Base-by-base conservation (phyloP, 2,888 invertebrate genomes). In the Steinernema hermaphroditum region DNA sequence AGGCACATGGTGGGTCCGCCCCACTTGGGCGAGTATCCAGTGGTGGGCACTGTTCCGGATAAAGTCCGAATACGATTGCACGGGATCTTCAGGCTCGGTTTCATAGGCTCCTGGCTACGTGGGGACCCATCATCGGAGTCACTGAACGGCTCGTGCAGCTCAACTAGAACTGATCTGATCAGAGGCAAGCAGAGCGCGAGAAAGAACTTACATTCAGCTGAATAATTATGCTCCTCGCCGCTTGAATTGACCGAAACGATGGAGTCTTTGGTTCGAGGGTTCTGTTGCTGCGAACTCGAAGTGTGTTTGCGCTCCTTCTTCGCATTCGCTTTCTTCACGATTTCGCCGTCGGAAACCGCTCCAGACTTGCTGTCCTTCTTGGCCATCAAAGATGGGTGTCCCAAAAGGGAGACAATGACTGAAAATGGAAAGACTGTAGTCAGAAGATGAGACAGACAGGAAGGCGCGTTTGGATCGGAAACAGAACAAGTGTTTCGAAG, bases 1-100 rank as follows among this genome's bases (percentile, higher is more conserved):
- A 86, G 74, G 72, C 86, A 86, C 86, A 86, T 86, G 2, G 86
- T 86, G 2, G 86, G 86, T 1, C 86, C 86, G 34, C 86, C 86
- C 84, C 84, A 86, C 34, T 82, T 81, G 34, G 86, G 86, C 1
- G 81, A 77, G 76, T 79, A 85, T 19, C 84, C 85, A 2, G 75
- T 74, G 49, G 75, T 72, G 14, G 76, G 69, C 46, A 80, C 82
- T 16, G 83, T 85, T 71, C 86, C 86, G 8, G 85, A 85, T n/a
- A 86, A 76, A 9, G 86, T 86, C 27, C 86, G 82, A 37, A 85
- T 85, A 24, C 85, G 79, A 27, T 83, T 85, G 34, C 83, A 78
- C 43, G 84, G 85, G 29, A 85, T 78, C 27, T 79, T 74, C 72
- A 85, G 75, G 68, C 77, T 78, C 77, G 83, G 83, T 75, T 84